These are phyloP conservation scores for Tonatia bakeri DNA, from an alignment of 2,113 vertebrate genomes.

Conservation along the genomic window DNA sequence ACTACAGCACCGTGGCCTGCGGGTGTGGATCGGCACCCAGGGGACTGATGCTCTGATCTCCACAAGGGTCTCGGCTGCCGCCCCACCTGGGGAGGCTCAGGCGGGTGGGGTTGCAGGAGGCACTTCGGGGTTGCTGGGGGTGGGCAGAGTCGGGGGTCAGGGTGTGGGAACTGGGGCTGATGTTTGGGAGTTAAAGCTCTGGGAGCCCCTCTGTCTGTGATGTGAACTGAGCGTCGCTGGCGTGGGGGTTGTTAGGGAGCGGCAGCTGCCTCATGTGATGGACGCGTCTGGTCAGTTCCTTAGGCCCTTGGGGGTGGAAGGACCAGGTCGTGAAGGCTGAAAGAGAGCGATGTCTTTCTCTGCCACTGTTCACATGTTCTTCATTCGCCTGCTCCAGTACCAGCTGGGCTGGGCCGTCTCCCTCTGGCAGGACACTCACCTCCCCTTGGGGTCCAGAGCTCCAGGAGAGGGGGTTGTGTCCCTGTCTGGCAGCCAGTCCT, in stretches of 20 bases:
- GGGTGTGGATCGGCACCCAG: background rate
- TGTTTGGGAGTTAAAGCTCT: background rate
- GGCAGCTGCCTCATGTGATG: background rate
- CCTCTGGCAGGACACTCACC: background rate
- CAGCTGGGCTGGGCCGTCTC: background rate
- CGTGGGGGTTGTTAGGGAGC: no score
- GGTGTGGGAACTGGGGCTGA: background rate
- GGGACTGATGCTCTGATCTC: background rate
- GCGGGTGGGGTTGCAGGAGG: background rate
- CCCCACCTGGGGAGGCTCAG: background rate
- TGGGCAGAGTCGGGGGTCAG: background rate
- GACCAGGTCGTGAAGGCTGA: background rate
- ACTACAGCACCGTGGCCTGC: background rate
- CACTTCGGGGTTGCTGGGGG: background rate
- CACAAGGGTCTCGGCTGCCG: background rate
- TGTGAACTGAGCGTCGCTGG: background rate
- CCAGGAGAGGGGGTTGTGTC: background rate
- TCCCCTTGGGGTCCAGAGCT: background rate
- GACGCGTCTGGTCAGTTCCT: background rate
- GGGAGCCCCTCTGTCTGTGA: background rate
- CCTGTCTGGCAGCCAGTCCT: background rate
- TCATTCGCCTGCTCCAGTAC: rapidly evolving
- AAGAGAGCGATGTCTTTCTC: background rate
- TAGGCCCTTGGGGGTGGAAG: background rate
- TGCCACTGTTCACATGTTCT: background rate